phyloP scores from a whole-genome alignment of 2,888 invertebrate species.

The Bedellia somnulentella region DNA sequence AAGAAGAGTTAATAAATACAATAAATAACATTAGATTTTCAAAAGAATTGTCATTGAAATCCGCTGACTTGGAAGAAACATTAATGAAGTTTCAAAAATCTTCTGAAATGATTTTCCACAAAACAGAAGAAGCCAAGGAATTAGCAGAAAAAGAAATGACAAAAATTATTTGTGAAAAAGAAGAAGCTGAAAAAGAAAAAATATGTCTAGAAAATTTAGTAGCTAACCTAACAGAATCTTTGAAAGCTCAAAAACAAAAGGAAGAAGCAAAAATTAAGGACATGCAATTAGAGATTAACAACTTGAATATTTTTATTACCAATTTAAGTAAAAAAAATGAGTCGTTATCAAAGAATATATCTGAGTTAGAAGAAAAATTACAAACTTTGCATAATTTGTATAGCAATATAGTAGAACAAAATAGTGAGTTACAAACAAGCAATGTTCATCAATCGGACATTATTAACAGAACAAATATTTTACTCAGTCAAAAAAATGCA shows the following conservation, averaged over 20 bases:
- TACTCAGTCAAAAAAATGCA: no score
- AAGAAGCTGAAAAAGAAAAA: constrained; percentile 31
- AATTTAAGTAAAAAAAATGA: constrained; percentile 29
- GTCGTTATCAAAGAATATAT: constrained; percentile 23
- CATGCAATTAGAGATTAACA: constrained; percentile 30
- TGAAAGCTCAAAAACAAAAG: constrained; percentile 22
- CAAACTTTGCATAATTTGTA: constrained; percentile 23
- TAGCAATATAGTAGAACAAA: constrained; percentile 19
- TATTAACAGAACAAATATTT: no score
- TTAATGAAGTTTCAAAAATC: constrained; percentile 34
- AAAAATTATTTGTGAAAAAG: constrained; percentile 38
- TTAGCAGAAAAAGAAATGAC: constrained; percentile 40
- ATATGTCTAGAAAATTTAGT: constrained; percentile 26
- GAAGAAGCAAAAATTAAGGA: constrained; percentile 29
- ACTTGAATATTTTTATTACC: no score
- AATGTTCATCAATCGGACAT: no score
- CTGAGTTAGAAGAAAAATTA: constrained; percentile 30
- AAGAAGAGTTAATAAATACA: constrained; percentile 26
- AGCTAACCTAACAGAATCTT: constrained; percentile 20
- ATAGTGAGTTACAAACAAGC: constrained; percentile 22
- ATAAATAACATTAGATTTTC: constrained; percentile 26
- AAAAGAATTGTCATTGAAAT: constrained; percentile 22
- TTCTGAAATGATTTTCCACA: constrained; percentile 33
- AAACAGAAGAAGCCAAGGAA: constrained; percentile 43
- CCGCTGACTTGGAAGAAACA: constrained; percentile 25